phyloP scores from a whole-genome alignment of 2,888 invertebrate genomes.

The Apotomis capreana region DNA sequence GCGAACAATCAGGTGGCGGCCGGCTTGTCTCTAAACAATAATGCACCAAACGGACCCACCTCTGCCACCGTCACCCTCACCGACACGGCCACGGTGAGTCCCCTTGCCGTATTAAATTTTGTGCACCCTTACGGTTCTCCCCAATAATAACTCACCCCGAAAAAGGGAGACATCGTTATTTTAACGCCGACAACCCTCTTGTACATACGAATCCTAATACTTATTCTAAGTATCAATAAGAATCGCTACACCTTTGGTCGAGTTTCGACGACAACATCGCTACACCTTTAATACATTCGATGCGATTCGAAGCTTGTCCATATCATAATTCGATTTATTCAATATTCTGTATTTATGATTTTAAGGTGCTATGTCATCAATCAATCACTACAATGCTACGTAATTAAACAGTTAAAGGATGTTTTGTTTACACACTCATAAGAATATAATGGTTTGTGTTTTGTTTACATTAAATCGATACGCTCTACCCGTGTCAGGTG shows the following conservation, averaged over 20 bases:
- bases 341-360: neutral
- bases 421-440: conserved; percentile 39
- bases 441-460: conserved; percentile 56
- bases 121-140: conserved; percentile 78
- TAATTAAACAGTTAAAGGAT: conserved; percentile 33
- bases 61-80: conserved; percentile 80
- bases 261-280: neutral
- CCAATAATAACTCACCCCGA: conserved; percentile 74
- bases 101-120: conserved; percentile 67
- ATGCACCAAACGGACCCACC: conserved; percentile 71
- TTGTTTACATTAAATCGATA: conserved; percentile 68
- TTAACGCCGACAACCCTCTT: conserved; percentile 59
- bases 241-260: conserved; percentile 12
- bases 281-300: neutral
- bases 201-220: conserved; percentile 36
- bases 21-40: conserved; percentile 56
- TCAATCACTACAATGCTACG: neutral
- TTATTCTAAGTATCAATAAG: conserved; percentile 36
- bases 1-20: conserved; percentile 78
- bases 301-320: neutral
- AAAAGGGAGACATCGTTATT: conserved; percentile 71
- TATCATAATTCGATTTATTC: neutral
- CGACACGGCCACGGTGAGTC: conserved; percentile 83
- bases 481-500: conserved; percentile 65
- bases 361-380: neutral